phyloP scores from a whole-genome alignment of 1,140 invertebrate species.

The Heliothis virescens region DNA sequence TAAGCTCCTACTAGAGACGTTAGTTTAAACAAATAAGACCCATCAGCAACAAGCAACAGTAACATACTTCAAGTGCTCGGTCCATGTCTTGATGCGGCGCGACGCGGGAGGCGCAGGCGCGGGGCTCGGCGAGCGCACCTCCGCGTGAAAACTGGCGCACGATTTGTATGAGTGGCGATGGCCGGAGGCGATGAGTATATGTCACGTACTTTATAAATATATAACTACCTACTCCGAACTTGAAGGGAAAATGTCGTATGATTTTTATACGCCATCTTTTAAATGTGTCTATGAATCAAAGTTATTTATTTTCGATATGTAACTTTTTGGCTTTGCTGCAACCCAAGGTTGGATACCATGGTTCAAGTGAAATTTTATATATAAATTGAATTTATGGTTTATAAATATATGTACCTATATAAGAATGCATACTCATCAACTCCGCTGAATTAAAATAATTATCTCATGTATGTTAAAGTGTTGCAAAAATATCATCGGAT shows the following conservation, averaged over 20 bases:
- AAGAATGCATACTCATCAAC: slow-evolving; percentile 44
- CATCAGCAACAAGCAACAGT: slow-evolving; percentile 26
- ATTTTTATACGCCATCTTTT: too few species aligned
- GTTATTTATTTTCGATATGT: too few species aligned
- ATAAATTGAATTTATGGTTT: too few species aligned
- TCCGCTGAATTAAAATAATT: slow-evolving; percentile 45
- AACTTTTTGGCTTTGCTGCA: too few species aligned
- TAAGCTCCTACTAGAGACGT: background rate
- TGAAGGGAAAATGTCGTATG: too few species aligned
- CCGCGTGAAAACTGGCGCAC: slow-evolving; percentile 43
- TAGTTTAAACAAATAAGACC: slow-evolving; percentile 19
- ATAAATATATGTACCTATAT: too few species aligned
- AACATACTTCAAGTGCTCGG: slow-evolving; percentile 78
- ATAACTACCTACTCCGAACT: too few species aligned
- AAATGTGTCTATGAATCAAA: too few species aligned
- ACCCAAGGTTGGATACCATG: background rate
- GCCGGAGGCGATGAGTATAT: slow-evolving; percentile 42
- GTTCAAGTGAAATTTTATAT: too few species aligned
- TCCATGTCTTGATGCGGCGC: slow-evolving; percentile 78
- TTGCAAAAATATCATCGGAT: slow-evolving; percentile 38
- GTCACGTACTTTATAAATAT: background rate
- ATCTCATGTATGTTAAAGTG: slow-evolving; percentile 36
- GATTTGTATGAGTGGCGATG: slow-evolving; percentile 27
- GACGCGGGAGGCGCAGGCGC: slow-evolving; percentile 57
- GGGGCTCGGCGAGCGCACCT: slow-evolving; percentile 59